Evolutionary conservation across 1,140 invertebrate genomes (phyloP), one percentile per base, ranked within the genome.

Genomic region (Pachypsylla venusta): DNA sequence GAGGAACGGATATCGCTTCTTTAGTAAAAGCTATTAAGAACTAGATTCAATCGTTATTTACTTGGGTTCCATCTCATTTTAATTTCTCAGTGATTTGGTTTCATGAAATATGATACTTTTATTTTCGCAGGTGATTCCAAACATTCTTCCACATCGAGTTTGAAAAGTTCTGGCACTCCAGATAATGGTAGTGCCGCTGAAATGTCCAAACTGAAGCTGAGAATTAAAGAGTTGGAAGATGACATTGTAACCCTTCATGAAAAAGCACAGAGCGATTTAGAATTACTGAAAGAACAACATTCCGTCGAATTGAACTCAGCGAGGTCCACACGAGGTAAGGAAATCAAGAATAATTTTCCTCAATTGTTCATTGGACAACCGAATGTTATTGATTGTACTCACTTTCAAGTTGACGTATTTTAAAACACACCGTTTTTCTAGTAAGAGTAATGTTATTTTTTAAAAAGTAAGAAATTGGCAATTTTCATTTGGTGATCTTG

Each of bases 141-240:
- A 64, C 67, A 67, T 60, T 69, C 70, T 1, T 69, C 70, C 57
- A 63, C 70, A 4, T 42, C 65, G 19, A 61, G 60, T n/a, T 57
- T 63, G 4, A 70, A 72, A 58, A 64, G 64, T 4, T 60, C 62
- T 0, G 71, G 74, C 4, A n/a, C n/a, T 7, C 30, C 30, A 12
- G 4, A n/a, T 5, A 3, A n/a, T 3, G 42, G 22, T 4, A 4
- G 22, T 19, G 16, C 42, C 7, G 42, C 42, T 3, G 42, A 48
- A 48, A 19, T 48, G 42, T n/a, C 42, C 42, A 5, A n/a, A 19
- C n/a, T 48, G n/a, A 48, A 48, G 22, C 42, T 5, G 7, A 5
- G n/a, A 22, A 48, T 48, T 22, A 5, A 48, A 19, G 42, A 48
- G 42, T 48, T 48, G 22, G 42, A 48, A 48, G 42, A 48, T 19